Percentiles rank a stretch among this genome's conserved stretches.
These are phyloP conservation scores for Phalacrocorax pelagicus DNA, from an alignment of 2,113 vertebrate species.

Conservation along the genomic window DNA sequence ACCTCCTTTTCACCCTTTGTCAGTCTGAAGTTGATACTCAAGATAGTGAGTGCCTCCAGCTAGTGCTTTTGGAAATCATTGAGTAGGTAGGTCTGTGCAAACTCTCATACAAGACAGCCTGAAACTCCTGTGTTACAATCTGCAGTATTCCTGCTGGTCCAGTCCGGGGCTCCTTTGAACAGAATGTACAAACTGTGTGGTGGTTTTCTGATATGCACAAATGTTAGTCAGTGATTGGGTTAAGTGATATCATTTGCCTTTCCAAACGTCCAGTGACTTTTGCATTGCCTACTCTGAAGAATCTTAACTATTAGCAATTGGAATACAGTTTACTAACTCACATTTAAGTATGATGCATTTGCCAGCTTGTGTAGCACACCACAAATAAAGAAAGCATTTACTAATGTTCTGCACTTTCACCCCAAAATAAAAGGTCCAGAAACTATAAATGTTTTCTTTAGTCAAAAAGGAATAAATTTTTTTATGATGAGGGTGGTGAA, in stretches of 20 bases:
- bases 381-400: background rate
- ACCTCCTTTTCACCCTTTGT: background rate
- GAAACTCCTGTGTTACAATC: background rate
- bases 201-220: background rate
- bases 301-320: background rate
- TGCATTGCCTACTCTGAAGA: background rate
- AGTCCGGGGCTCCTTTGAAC: background rate
- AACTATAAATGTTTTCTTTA: background rate
- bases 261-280: background rate
- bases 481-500: background rate
- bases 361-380: background rate
- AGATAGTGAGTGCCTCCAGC: background rate
- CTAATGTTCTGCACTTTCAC: background rate
- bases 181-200: background rate
- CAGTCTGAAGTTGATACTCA: background rate
- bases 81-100: background rate
- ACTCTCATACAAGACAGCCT: background rate
- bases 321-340: background rate
- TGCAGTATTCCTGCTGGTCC: background rate
- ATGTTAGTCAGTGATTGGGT: background rate
- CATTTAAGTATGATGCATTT: background rate
- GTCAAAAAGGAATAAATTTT: background rate
- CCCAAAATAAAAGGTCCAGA: background rate
- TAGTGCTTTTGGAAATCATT: background rate
- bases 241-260: background rate